Base-by-base conservation (phyloP, 2,888 invertebrate genomes). In the Hirtodrosophila cameraria region DNA sequence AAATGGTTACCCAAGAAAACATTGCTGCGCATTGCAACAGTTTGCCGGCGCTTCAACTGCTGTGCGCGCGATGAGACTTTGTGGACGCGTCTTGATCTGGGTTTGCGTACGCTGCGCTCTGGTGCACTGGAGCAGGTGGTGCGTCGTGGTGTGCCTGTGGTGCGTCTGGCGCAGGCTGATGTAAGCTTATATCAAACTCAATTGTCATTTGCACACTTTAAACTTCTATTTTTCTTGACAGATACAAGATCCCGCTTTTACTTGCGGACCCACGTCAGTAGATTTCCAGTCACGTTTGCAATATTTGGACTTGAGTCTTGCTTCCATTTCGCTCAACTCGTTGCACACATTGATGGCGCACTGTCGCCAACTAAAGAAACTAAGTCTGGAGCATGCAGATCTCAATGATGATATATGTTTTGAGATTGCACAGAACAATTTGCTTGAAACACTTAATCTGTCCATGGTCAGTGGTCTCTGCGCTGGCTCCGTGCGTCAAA, bases 301-400 rank as follows among this genome's bases (percentile, higher is more conserved):
- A 83, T 97, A 94, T 90, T 91, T 98, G 63, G 98, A 98, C 90
- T 92, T 98, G 8, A 96, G 97, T 87, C 95, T 97, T 94, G 93
- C 94, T 0, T 92, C 93, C 0, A 92, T 96, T 23, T 92, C 94
- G 11, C 79, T 91, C 0, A 75, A 88, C 0, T 93, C 93, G 0
- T 89, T 96, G n/a, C 92, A 92, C 77, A 89, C 89, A 28, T 88
- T 94, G 12, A 92, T 98, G 27, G 90, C 91, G 1, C 92, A 93
- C 4, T 97, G 97, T 89, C 92, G 92, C 3, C 91, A 92, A 8
- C 91, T 98, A 25, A 94, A 93, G 85, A 97, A 97, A 88, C 91
- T 98, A 2, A 97, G 97, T 77, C 90, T 98, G 50, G 98, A 98
- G 90, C 94, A 95, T 80, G 94, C 96, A 13, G 89, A 90, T 6